Percentiles rank a stretch among this genome's conserved stretches.
Conservation (phyloP, 1,140 invertebrate genomes). For the Monochamus saltuarius region DNA sequence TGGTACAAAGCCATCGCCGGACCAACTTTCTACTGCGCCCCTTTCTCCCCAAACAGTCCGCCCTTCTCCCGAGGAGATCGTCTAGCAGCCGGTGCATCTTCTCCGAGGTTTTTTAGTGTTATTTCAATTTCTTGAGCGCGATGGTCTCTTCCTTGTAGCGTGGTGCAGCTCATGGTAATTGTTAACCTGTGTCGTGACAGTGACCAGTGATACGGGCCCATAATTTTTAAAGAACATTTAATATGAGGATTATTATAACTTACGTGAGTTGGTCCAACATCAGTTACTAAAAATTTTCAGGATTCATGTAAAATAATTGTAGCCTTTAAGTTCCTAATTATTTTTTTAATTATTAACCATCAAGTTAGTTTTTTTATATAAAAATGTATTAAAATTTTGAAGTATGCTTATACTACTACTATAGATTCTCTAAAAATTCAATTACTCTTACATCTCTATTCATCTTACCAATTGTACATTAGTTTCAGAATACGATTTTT, state of each 20-base stretch:
- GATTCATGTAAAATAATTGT: too few relatives aligned
- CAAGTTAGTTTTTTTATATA: too few relatives aligned
- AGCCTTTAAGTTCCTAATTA: too few relatives aligned
- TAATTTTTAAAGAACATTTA: background rate
- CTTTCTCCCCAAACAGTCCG: constrained; percentile 34
- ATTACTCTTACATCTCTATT: too few relatives aligned
- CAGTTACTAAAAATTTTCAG: too few relatives aligned
- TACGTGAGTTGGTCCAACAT: background rate
- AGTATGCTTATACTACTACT: too few relatives aligned
- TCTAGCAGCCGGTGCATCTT: constrained; percentile 10
- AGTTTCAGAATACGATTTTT: too few relatives aligned
- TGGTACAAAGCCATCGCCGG: constrained; percentile 24
- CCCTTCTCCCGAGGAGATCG: constrained; percentile 17
- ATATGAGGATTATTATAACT: constrained; percentile 9
- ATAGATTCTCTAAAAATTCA: too few relatives aligned
- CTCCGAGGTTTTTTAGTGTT: constrained; percentile 20
- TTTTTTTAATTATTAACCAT: too few relatives aligned
- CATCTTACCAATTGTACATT: too few relatives aligned
- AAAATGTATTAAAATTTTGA: too few relatives aligned
- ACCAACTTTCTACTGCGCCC: constrained; percentile 38
- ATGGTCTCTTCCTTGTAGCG: constrained; percentile 23
- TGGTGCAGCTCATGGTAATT: background rate
- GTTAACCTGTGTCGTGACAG: background rate
- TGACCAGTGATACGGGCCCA: constrained; percentile 7
- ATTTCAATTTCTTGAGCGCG: constrained; percentile 18